Evolutionary conservation across 2,888 invertebrate genomes (phyloP).

Genomic region (Dasypolia templi): DNA sequence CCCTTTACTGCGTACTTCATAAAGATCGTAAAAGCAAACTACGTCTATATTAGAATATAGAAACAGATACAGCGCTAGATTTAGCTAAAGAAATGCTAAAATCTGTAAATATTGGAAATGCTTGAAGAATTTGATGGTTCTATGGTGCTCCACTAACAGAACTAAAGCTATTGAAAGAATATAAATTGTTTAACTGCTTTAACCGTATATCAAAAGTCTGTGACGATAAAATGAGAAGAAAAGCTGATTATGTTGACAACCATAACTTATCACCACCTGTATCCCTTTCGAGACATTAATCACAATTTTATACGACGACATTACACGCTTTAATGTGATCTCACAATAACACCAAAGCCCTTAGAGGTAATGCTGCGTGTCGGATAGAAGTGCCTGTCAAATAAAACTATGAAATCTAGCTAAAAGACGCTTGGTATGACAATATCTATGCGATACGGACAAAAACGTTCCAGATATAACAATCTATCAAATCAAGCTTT

Average conservation of each 20-base stretch:
- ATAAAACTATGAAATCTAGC: conserved; percentile 14
- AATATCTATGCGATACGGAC: neutral
- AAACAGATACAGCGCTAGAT: conserved; percentile 57
- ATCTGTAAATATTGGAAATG: conserved; percentile 5
- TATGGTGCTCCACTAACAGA: neutral
- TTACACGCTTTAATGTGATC: conserved; percentile 53
- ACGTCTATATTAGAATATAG: conserved; percentile 57
- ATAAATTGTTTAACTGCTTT: conserved; percentile 48
- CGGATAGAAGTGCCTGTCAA: conserved; percentile 1
- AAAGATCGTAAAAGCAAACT: conserved; percentile 77
- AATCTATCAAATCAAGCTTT: conserved; percentile 37
- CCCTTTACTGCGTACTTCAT: conserved; percentile 80
- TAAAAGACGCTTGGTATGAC: conserved; percentile 14
- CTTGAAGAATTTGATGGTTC: neutral
- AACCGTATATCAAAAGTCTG: conserved; percentile 36
- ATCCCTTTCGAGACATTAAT: conserved; percentile 50
- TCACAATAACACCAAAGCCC: conserved; percentile 32
- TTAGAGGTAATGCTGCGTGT: conserved; percentile 8
- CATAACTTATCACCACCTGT: conserved; percentile 57
- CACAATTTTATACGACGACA: conserved; percentile 55
- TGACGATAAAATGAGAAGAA: conserved; percentile 56
- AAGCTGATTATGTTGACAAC: conserved; percentile 63
- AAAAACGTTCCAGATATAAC: neutral
- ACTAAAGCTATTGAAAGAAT: conserved; percentile 38
- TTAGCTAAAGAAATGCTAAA: conserved; percentile 40